These are phyloP conservation scores for Belonocnema kinseyi DNA, from an alignment of 1,140 invertebrate species.

Conservation along the genomic window DNA sequence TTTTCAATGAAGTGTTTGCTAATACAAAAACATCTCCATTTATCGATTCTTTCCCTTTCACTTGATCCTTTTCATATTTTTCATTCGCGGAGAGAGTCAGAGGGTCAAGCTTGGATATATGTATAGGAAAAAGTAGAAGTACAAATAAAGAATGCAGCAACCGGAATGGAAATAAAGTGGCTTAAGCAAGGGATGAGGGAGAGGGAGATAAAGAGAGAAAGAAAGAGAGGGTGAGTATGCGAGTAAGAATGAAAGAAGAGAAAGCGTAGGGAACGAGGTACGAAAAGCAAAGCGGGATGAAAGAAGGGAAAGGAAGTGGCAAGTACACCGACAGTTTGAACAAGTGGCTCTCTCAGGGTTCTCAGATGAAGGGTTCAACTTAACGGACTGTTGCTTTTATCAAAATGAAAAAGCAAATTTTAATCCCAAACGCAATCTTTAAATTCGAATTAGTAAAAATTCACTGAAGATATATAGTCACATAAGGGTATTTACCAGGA, in stretches of 20 bases:
- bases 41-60: neutral
- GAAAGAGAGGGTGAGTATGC: neutral
- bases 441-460: no score
- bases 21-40: constrained; percentile 16
- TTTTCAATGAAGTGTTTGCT: constrained; percentile 23
- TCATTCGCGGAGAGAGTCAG: neutral
- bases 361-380: neutral
- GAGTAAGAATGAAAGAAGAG: neutral
- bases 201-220: neutral
- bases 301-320: constrained; percentile 44
- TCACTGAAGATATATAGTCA: no score
- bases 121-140: neutral
- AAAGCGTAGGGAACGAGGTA: constrained; percentile 30
- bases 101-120: constrained; percentile 7
- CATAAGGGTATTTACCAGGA: no score
- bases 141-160: constrained; percentile 22
- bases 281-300: constrained; percentile 34
- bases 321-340: constrained; percentile 47
- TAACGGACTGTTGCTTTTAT: constrained; percentile 4
- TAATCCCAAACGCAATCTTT: neutral
- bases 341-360: constrained; percentile 47
- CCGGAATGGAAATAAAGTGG: constrained; percentile 29
- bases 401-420: constrained; percentile 19
- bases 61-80: neutral
- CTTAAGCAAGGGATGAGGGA: constrained; percentile 1